These are phyloP conservation scores for Drosophila suzukii DNA, from an alignment of 1,140 invertebrate species.

Conservation along the genomic window DNA sequence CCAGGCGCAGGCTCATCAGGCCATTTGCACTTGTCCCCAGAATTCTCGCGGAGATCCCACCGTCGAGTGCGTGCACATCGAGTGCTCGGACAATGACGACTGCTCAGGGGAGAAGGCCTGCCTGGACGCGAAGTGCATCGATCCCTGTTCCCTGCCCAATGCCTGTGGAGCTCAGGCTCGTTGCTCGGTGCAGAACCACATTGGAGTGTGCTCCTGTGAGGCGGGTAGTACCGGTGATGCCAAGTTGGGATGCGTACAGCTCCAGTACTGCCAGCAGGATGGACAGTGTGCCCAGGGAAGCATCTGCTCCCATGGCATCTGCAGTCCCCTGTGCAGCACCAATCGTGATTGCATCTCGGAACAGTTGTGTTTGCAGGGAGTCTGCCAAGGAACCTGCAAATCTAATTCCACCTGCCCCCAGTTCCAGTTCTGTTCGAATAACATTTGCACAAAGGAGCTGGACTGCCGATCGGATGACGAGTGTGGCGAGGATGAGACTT, in stretches of 20 bases:
- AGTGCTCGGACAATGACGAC: slow-evolving; percentile 92
- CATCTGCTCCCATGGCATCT: slow-evolving; percentile 92
- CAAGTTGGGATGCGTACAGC: slow-evolving; percentile 90
- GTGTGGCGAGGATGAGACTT: slow-evolving; percentile 89
- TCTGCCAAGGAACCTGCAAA: slow-evolving; percentile 92
- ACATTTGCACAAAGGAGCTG: slow-evolving; percentile 92
- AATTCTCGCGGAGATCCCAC: slow-evolving; percentile 91
- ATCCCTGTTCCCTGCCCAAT: slow-evolving; percentile 92
- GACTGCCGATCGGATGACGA: slow-evolving; percentile 89
- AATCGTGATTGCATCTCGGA: slow-evolving; percentile 92
- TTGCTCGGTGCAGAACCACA: slow-evolving; percentile 89
- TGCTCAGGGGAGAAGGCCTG: slow-evolving; percentile 90
- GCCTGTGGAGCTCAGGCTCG: slow-evolving; percentile 92
- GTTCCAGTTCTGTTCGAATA: slow-evolving; percentile 92
- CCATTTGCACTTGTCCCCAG: slow-evolving; percentile 90
- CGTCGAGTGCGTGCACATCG: slow-evolving; percentile 88
- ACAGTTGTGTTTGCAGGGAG: slow-evolving; percentile 91
- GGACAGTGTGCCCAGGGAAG: slow-evolving; percentile 92
- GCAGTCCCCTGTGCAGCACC: slow-evolving; percentile 90
- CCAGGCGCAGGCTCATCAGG: slow-evolving; percentile 87
- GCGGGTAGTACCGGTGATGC: slow-evolving; percentile 94
- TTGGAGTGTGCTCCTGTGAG: slow-evolving; percentile 92
- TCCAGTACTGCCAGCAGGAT: slow-evolving; percentile 92
- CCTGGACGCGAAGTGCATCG: slow-evolving; percentile 91
- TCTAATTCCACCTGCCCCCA: slow-evolving; percentile 91